Percentiles rank a stretch among this genome's conserved stretches.
phyloP scores from a whole-genome alignment of 2,113 vertebrate species.

The Tachuris rubrigastra region DNA sequence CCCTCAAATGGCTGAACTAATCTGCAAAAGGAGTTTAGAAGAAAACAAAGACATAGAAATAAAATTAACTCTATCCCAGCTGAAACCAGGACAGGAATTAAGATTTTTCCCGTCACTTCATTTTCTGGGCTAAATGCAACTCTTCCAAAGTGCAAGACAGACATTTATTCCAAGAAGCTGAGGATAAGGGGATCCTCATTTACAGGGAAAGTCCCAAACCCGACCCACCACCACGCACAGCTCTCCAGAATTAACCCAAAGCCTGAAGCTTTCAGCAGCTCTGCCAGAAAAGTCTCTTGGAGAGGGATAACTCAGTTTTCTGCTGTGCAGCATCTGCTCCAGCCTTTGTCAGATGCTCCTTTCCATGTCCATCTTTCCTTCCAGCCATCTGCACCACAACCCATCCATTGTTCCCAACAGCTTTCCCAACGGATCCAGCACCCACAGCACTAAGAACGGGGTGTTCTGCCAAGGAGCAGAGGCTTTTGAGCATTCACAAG shows the following conservation, averaged over 20 bases:
- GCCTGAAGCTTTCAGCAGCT: not conserved
- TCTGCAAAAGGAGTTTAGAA: not conserved
- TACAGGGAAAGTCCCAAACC: not conserved
- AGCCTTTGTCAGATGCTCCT: not conserved
- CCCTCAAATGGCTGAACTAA: not conserved
- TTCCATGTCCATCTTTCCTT: not conserved
- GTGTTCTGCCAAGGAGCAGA: not conserved
- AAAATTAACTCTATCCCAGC: not conserved
- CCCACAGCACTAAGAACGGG: not conserved
- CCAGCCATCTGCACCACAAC: not conserved
- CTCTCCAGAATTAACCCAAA: not conserved
- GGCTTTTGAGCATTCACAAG: not conserved
- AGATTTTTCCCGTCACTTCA: not conserved
- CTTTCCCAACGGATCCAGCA: not conserved
- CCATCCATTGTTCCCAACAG: not conserved
- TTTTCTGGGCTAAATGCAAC: not conserved
- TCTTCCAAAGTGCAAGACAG: not conserved
- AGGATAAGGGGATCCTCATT: not conserved
- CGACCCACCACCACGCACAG: not conserved
- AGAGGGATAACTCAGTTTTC: not conserved
- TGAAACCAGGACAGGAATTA: not conserved
- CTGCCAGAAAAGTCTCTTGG: not conserved
- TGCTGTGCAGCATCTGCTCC: not conserved
- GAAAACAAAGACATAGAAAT: not conserved
- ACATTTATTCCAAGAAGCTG: not conserved